Base-by-base conservation (phyloP, 2,113 vertebrate genomes). In the Aldabrachelys gigantea region DNA sequence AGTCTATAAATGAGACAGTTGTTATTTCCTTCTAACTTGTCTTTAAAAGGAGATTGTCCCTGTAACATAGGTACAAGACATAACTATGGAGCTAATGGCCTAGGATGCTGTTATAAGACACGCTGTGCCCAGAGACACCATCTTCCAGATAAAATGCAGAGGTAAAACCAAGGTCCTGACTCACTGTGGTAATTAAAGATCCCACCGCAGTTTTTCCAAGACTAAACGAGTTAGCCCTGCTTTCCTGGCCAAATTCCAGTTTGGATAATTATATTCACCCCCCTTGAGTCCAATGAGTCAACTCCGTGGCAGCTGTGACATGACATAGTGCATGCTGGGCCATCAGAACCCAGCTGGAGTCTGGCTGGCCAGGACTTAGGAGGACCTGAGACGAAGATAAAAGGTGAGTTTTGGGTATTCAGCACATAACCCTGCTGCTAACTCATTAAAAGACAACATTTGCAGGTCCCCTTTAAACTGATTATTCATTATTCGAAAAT, bases 401-500 rank as follows among this genome's bases (percentile, higher is more conserved):
- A 89, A 96, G 94, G 88, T 79, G 96, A 96, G 89, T 3, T 5
- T 25, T 72, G 90, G 88, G 80, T 80, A 76, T 90, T 72, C 87
- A 25, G 82, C 75, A 1, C 93, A 87, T 78, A 75, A 93, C 90
- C 96, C 96, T 10, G 83, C 94, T 38, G 89, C 49, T 85, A 85
- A 85, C 96, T 96, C 96, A 65, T 95, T 95, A 92, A 96, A 84
- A 89, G 17, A 49, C 82, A 21, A 12, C 89, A 52, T 80, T 81
- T 13, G 80, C 87, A 78, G 87, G 86, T 97, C 92, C 89, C 91
- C 94, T 89, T 75, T 95, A 93, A 92, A 91, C 85, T 11, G 90
- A 96, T 97, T 85, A 91, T 96, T 96, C 97, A 94, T 96, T 94
- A 94, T 95, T 96, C n/a, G 96, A 93, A 89, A 85, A 91, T 84